Evolutionary conservation across 2,888 invertebrate genomes (phyloP).

Genomic region (Biston betularia): DNA sequence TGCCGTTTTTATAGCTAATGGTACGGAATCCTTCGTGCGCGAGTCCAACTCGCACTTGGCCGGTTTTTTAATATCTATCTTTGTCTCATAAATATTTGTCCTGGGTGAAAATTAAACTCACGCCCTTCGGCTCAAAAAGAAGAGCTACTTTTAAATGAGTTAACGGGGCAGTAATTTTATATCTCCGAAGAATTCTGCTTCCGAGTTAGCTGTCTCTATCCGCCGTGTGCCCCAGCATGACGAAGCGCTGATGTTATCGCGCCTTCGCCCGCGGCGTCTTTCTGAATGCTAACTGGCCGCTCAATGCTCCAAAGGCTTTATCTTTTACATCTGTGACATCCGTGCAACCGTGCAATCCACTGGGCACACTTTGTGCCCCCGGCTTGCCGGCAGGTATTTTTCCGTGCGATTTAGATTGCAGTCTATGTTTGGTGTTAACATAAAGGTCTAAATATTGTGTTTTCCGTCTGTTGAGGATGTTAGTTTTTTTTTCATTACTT

Average conservation of each 20-base stretch:
- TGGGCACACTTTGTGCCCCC: conserved; percentile 62
- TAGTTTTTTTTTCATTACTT: background rate
- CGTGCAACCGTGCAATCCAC: conserved; percentile 43
- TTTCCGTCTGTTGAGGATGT: conserved; percentile 16
- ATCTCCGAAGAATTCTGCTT: too few relatives aligned
- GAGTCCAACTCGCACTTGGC: too few relatives aligned
- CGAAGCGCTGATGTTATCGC: conserved; percentile 75
- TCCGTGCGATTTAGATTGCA: conserved; percentile 77
- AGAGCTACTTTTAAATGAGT: too few relatives aligned
- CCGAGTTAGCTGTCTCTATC: conserved; percentile 7
- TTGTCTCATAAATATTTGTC: too few relatives aligned
- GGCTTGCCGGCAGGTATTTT: conserved; percentile 75
- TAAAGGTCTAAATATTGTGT: conserved; percentile 43
- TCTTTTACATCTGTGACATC: conserved; percentile 71
- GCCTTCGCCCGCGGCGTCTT: conserved; percentile 78
- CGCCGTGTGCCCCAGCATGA: conserved; percentile 32
- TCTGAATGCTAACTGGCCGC: conserved; percentile 83
- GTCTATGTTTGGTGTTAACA: conserved; percentile 64
- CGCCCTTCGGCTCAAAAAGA: too few relatives aligned
- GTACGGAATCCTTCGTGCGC: too few relatives aligned
- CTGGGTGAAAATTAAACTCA: too few relatives aligned
- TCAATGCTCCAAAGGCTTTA: conserved; percentile 68
- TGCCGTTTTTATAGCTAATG: too few relatives aligned
- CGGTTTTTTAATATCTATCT: too few relatives aligned
- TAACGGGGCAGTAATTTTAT: too few relatives aligned